Base-by-base conservation (phyloP, 2,888 invertebrate genomes). In the Diloba caeruleocephala region DNA sequence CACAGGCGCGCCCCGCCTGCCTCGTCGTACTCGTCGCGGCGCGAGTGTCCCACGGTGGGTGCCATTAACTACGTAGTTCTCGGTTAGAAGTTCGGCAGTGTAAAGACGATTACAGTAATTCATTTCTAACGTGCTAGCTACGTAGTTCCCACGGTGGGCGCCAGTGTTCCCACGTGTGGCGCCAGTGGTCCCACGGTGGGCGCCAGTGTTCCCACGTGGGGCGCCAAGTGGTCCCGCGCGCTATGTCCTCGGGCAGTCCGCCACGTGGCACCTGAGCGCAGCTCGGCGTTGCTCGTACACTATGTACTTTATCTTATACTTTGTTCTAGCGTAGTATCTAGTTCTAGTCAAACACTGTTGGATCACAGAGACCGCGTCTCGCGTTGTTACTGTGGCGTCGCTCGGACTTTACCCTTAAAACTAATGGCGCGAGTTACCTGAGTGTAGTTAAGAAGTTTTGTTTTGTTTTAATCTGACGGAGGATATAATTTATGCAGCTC, bases 361-460 rank as follows among this genome's bases (percentile, higher is more conserved):
- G 67, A 71, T 72, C 76, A 61, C 76, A 60, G 62, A 52, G 60
- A 52, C 45, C 64, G 59, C 45, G 54, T 9, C 21, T 34, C 12
- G 48, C 26, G 31, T 19, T 54, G 42, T 41, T 37, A 31, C 46
- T 21, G 55, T 48, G 56, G 4, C 49, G 44, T 34, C 51, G 29
- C 33, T 34, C 34, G 34, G 34, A 36, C 21, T 36, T 23, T 26
- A 19, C 33, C 62, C 37, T 14, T 15, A 54, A n/a, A 28, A 21
- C 57, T 53, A 68, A 73, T 59, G 81, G 79, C 82, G 84, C 78
- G 79, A 85, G 84, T 86, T 88, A 88, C 88, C 88, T 86, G 88
- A 85, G 76, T 73, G 72, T 87, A 87, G 86, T 82, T 82, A 76
- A 80, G 78, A 56, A 71, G 67, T 75, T 78, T 77, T 82, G 78